Evolutionary conservation across 2,888 invertebrate species (phyloP).

Genomic region (Chaetoderma sp.): DNA sequence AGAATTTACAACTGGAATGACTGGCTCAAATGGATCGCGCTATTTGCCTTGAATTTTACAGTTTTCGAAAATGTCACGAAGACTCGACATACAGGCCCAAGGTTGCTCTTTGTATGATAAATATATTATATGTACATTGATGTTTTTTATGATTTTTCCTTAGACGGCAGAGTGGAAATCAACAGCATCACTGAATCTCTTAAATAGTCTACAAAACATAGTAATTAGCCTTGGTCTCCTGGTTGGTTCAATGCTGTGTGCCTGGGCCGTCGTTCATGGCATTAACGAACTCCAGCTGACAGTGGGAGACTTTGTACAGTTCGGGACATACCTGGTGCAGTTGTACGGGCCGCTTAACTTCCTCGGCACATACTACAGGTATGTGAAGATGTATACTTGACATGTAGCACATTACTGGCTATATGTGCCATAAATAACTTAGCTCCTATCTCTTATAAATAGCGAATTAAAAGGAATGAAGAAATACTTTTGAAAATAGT

Average conservation of each 20-base stretch:
- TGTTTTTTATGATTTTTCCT: too few relatives aligned
- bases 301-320: conserved; percentile 96
- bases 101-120: too few relatives aligned
- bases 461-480: too few relatives aligned
- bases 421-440: too few relatives aligned
- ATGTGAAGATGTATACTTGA: conserved; percentile 34
- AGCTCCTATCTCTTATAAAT: background rate
- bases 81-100: too few relatives aligned
- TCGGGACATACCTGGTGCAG: conserved; percentile 92
- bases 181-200: conserved; percentile 84
- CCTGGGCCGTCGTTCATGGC: conserved; percentile 77
- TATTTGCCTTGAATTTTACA: too few relatives aligned
- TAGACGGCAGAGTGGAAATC: conserved; percentile 92
- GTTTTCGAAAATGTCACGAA: too few relatives aligned
- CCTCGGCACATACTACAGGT: conserved; percentile 98
- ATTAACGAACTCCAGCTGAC: conserved; percentile 74
- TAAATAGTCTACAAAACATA: conserved; percentile 92
- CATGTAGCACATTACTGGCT: too few relatives aligned
- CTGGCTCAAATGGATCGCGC: too few relatives aligned
- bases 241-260: conserved; percentile 88
- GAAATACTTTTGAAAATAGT: too few relatives aligned
- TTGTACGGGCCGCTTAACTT: conserved; percentile 96
- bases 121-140: too few relatives aligned
- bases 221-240: conserved; percentile 88
- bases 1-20: too few relatives aligned